Conservation (phyloP, 2,888 invertebrate genomes). For the Macropis europaea region DNA sequence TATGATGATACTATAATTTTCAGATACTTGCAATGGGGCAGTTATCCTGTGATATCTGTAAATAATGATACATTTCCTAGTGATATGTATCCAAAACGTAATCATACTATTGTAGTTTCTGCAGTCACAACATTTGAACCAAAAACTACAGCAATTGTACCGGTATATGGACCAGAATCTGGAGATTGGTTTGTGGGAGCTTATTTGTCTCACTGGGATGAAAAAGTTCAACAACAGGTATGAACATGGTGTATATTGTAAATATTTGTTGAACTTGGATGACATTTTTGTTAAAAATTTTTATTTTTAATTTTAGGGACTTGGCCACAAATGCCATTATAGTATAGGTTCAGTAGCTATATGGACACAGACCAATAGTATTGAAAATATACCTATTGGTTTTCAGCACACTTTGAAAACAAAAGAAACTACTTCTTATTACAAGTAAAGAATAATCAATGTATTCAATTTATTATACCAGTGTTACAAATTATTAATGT, state of each 20-base stretch:
- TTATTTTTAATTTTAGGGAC: conserved; percentile 73
- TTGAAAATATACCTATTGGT: conserved; percentile 78
- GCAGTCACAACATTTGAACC: conserved; percentile 77
- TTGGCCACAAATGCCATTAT: conserved; percentile 80
- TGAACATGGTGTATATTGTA: conserved; percentile 5
- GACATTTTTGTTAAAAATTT: conserved; percentile 2
- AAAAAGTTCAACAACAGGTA: conserved; percentile 80
- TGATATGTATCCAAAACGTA: conserved; percentile 73
- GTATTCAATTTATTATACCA: not conserved
- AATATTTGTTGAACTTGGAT: too few species aligned
- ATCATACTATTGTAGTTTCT: conserved; percentile 70
- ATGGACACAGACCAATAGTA: conserved; percentile 78
- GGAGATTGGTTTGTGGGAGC: conserved; percentile 81
- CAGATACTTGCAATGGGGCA: conserved; percentile 82
- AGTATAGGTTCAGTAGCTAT: conserved; percentile 80
- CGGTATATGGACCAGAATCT: conserved; percentile 79
- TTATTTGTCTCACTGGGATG: conserved; percentile 80
- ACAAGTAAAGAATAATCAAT: conserved; percentile 75
- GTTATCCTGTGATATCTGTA: conserved; percentile 81
- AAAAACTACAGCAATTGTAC: conserved; percentile 78
- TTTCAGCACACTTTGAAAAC: conserved; percentile 74
- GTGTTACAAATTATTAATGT: not conserved
- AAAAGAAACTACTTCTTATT: conserved; percentile 78
- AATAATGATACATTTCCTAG: conserved; percentile 81
- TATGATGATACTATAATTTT: conserved; percentile 40